A percentile compares a stretch with the other conserved stretches of the same genome.
Conservation (phyloP, 2,888 invertebrate species). For the Punctoribates punctum region DNA sequence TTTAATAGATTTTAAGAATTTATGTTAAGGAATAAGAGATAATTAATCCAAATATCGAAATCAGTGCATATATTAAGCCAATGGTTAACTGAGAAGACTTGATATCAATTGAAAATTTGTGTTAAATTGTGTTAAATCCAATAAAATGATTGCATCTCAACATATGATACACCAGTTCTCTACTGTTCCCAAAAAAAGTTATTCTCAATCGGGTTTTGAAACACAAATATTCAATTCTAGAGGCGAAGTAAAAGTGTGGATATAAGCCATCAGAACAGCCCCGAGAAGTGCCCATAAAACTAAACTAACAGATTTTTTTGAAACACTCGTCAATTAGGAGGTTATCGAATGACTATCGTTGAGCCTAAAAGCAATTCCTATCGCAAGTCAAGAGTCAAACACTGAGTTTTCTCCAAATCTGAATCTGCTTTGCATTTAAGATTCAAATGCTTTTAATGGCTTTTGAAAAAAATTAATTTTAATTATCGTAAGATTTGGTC, state of each 20-base stretch:
- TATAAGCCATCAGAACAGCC: constrained; percentile 24
- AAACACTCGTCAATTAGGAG: not conserved
- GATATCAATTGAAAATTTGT: not conserved
- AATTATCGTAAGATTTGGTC: not conserved
- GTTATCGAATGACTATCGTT: constrained; percentile 24
- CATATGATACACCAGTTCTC: not conserved
- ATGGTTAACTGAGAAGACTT: not conserved
- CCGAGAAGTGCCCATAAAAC: constrained; percentile 1
- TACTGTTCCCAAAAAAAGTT: not conserved
- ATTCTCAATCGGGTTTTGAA: not conserved
- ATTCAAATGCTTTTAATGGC: constrained; percentile 3
- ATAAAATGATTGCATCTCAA: not conserved
- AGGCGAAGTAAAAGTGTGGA: constrained; percentile 31
- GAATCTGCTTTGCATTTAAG: not conserved
- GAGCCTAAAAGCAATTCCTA: not conserved
- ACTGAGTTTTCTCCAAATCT: not conserved
- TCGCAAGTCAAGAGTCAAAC: not conserved
- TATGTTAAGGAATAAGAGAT: no score
- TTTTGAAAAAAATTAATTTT: not conserved
- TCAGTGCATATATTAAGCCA: not conserved
- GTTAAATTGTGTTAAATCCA: constrained; percentile 3
- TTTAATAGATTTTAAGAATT: no score
- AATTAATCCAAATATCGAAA: no score
- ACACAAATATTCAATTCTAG: constrained; percentile 9
- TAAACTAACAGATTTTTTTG: not conserved